Conservation (phyloP, 2,797 vertebrate genomes). For the Muscicapa comitata region DNA sequence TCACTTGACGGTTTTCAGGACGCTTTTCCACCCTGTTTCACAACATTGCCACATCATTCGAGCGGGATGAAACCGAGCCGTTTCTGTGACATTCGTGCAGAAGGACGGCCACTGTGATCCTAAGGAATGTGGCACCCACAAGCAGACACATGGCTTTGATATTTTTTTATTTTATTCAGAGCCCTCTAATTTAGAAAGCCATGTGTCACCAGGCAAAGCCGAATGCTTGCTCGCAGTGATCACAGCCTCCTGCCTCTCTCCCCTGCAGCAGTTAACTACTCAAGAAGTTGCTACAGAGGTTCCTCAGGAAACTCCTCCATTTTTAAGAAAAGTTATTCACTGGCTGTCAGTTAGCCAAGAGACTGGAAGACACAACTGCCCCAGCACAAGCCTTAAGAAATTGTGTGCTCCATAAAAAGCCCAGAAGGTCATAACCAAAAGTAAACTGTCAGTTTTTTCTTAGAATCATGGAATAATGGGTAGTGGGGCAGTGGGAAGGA, state of each 20-base stretch:
- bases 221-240: neutral
- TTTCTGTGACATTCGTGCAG: conserved; percentile 61
- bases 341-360: neutral
- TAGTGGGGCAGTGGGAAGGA: neutral
- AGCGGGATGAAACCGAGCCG: neutral
- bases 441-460: neutral
- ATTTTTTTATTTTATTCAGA: conserved; percentile 59
- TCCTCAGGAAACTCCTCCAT: neutral
- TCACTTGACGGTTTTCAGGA: neutral
- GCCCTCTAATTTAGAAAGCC: conserved; percentile 38
- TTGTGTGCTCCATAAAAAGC: neutral
- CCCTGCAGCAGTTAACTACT: neutral
- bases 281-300: neutral
- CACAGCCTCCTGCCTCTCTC: neutral
- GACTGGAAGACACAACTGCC: neutral
- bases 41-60: conserved; percentile 57
- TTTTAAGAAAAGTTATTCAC: neutral
- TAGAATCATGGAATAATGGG: neutral
- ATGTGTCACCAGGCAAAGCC: conserved; percentile 45
- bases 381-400: neutral
- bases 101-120: conserved; percentile 47
- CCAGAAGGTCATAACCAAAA: neutral
- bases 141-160: conserved; percentile 68
- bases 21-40: conserved; percentile 1
- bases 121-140: conserved; percentile 67